phyloP scores from a whole-genome alignment of 2,888 invertebrate species.

The Petrolisthes manimaculis region DNA sequence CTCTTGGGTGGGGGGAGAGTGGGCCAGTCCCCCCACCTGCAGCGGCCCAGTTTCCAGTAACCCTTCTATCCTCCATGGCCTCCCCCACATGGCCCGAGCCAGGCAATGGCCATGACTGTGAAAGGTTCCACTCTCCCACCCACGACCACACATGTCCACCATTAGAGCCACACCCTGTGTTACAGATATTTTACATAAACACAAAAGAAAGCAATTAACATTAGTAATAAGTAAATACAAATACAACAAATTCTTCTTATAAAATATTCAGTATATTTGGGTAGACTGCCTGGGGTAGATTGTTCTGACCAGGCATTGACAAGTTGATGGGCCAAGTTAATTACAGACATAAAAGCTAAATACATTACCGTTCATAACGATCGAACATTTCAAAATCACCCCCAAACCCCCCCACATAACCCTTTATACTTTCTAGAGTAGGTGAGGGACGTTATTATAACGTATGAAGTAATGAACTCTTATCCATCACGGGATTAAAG shows the following conservation, averaged over 20 bases:
- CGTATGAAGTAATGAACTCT: too few species aligned
- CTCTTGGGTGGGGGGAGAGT: conserved; percentile 13
- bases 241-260: not conserved
- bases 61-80: not conserved
- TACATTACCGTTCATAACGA: too few species aligned
- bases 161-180: conserved; percentile 29
- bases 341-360: too few species aligned
- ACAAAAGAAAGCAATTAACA: not conserved
- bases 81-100: conserved; percentile 26
- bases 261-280: not conserved
- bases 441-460: too few species aligned
- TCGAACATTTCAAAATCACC: too few species aligned
- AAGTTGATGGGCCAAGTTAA: too few species aligned
- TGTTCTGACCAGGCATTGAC: too few species aligned
- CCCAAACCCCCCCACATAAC: too few species aligned
- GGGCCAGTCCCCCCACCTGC: conserved; percentile 57
- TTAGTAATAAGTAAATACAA: not conserved
- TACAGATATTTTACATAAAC: not conserved
- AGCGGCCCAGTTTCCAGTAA: conserved; percentile 35
- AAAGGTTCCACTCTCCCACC: conserved; percentile 14
- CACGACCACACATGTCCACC: conserved; percentile 29
- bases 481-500: too few species aligned
- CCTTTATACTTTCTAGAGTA: too few species aligned
- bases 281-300: not conserved
- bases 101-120: conserved; percentile 34